Percentiles rank a stretch among this genome's conserved stretches.
Conservation (phyloP, 2,113 vertebrate genomes). For the Ondatra zibethicus region DNA sequence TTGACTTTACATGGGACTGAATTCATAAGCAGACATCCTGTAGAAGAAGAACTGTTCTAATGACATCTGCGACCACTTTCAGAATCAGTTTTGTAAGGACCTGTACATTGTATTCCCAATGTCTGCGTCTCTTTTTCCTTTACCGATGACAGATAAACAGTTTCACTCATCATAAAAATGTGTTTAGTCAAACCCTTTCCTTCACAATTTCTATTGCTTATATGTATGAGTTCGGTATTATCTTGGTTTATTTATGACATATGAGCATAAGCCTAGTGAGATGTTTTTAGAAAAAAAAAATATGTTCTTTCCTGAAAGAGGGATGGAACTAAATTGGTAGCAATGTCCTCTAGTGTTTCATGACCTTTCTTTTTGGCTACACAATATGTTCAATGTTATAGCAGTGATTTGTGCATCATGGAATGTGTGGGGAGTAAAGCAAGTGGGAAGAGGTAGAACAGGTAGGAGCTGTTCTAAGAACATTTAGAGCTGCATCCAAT, state of each 20-base stretch:
- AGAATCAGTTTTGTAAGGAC: not conserved
- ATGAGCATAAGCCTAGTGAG: not conserved
- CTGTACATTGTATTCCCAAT: not conserved
- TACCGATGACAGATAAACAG: not conserved
- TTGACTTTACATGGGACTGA: not conserved
- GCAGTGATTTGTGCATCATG: not conserved
- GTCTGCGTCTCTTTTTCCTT: not conserved
- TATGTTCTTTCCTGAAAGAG: not conserved
- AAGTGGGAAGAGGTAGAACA: not conserved
- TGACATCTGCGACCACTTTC: not conserved
- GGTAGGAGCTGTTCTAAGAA: not conserved
- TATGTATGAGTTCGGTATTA: not conserved
- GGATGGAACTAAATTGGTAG: not conserved
- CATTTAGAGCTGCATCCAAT: not conserved
- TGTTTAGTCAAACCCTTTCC: not conserved
- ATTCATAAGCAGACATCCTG: not conserved
- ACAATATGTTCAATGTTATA: not conserved
- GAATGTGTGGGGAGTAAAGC: not conserved
- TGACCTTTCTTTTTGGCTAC: not conserved
- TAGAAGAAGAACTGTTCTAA: not conserved
- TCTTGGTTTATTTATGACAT: not conserved
- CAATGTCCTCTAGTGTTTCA: not conserved
- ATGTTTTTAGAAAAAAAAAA: not conserved
- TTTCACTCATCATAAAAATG: not conserved
- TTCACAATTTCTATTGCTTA: not conserved